Conservation (phyloP, 2,113 vertebrate species). For the Athene noctua region DNA sequence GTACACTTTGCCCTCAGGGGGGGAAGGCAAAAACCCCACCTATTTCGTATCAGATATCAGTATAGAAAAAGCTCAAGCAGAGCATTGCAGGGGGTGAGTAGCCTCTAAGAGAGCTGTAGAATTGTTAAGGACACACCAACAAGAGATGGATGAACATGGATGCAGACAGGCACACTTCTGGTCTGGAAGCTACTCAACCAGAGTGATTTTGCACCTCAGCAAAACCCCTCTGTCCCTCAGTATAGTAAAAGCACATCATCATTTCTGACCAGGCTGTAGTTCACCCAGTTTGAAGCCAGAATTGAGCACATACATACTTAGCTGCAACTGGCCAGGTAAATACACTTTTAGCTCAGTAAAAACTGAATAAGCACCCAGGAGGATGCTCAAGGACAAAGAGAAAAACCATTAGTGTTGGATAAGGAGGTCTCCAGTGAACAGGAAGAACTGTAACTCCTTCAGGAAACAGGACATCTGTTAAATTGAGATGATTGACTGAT, state of each 20-base stretch:
- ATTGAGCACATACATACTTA: neutral
- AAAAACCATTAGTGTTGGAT: neutral
- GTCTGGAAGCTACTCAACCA: neutral
- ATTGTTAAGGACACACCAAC: neutral
- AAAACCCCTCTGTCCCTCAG: neutral
- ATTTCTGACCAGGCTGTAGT: neutral
- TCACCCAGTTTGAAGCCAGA: neutral
- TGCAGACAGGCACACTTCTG: neutral
- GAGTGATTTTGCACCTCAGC: neutral
- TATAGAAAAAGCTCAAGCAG: neutral
- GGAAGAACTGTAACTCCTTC: neutral
- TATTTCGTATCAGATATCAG: neutral
- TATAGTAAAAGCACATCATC: neutral
- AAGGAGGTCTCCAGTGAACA: neutral
- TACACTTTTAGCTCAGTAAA: neutral
- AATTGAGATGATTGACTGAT: neutral
- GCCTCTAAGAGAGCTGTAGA: neutral
- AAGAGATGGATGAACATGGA: neutral
- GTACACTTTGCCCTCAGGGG: neutral
- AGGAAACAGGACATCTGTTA: neutral
- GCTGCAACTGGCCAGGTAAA: neutral
- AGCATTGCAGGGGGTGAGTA: neutral
- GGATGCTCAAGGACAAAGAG: neutral
- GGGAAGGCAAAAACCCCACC: neutral
- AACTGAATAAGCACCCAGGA: neutral